Conservation (phyloP, 2,888 invertebrate species). For the Ernsta delagoae region DNA sequence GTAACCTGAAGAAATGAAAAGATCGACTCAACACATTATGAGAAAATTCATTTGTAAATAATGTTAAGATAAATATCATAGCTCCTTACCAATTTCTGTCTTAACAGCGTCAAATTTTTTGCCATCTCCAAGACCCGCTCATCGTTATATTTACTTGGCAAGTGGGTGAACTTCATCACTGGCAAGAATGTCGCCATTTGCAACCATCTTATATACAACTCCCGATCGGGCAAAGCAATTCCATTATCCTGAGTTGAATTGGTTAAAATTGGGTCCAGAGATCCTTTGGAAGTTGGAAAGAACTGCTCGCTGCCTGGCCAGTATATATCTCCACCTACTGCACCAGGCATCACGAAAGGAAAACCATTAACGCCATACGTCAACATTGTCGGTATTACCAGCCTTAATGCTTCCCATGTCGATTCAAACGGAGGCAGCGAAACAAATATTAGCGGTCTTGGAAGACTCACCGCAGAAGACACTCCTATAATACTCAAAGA, state of each 20-base stretch:
- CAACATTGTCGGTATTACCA: slow-evolving; percentile 94
- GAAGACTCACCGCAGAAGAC: slow-evolving; percentile 92
- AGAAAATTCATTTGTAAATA: too few relatives aligned
- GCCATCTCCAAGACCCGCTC: slow-evolving; percentile 91
- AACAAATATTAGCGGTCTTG: slow-evolving; percentile 93
- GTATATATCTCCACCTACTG: slow-evolving; percentile 95
- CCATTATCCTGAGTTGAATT: slow-evolving; percentile 71
- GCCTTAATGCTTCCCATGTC: slow-evolving; percentile 93
- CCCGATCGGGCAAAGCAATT: slow-evolving; percentile 88
- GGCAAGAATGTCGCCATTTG: slow-evolving; percentile 96
- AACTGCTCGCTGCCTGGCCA: slow-evolving; percentile 85
- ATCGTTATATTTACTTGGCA: slow-evolving; percentile 95
- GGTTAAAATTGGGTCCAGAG: slow-evolving; percentile 55
- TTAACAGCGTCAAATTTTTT: slow-evolving; percentile 88
- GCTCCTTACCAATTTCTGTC: slow-evolving; percentile 88
- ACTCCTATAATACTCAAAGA: slow-evolving; percentile 90
- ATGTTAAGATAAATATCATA: neutral
- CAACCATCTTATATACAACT: slow-evolving; percentile 95
- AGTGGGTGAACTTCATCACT: slow-evolving; percentile 94
- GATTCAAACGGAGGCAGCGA: slow-evolving; percentile 94
- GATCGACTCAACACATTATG: neutral
- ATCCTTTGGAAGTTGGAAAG: slow-evolving; percentile 80
- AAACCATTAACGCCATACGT: slow-evolving; percentile 96
- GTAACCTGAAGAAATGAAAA: slow-evolving; percentile 84
- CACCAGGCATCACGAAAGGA: slow-evolving; percentile 96